Percentiles rank a stretch among this genome's conserved stretches.
These are phyloP conservation scores for Phyllopteryx taeniolatus DNA, from an alignment of 2,113 vertebrate genomes.

Conservation along the genomic window DNA sequence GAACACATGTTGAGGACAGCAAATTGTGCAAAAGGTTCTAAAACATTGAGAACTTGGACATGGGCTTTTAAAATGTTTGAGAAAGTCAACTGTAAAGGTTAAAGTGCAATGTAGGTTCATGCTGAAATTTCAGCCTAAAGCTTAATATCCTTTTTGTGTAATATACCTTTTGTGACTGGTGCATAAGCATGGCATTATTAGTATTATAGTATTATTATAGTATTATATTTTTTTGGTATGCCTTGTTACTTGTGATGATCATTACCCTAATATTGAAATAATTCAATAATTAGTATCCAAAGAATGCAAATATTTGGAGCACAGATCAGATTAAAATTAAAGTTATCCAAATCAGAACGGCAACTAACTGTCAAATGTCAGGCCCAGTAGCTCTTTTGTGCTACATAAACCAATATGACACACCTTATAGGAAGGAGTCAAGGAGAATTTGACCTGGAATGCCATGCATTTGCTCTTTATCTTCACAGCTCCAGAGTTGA, in stretches of 20 bases:
- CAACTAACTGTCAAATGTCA: background rate
- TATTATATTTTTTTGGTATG: background rate
- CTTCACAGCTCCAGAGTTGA: conserved; percentile 41
- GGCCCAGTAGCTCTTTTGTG: no score
- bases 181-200: background rate
- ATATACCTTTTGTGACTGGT: background rate
- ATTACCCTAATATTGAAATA: background rate
- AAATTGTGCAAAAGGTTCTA: no score
- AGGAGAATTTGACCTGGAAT: conserved; percentile 16
- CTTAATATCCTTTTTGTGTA: background rate
- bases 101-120: no score
- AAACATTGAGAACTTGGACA: no score
- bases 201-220: no score
- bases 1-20: no score
- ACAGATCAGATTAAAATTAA: background rate
- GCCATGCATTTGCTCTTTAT: conserved; percentile 23
- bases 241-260: background rate
- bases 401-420: no score
- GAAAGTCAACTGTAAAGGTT: no score
- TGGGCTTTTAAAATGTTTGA: no score
- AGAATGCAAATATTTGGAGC: background rate
- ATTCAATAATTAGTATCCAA: background rate
- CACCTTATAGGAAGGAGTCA: background rate
- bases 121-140: background rate
- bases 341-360: background rate